Evolutionary conservation across 37 sponge, comb jelly and placozoan species (phyloP).

Genomic region (Agelas oroides): DNA sequence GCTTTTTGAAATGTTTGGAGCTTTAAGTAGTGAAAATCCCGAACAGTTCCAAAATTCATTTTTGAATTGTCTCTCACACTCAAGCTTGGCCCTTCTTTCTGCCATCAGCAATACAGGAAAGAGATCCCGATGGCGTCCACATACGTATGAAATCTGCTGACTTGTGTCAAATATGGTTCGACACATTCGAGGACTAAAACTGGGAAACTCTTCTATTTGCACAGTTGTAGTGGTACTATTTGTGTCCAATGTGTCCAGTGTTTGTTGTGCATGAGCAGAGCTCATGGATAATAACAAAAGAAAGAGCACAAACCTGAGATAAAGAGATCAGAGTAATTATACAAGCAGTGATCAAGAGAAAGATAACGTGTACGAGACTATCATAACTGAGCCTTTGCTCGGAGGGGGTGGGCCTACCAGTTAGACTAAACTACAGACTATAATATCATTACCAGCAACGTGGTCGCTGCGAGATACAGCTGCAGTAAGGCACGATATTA

Average conservation of each 20-base stretch:
- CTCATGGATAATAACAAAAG: no score
- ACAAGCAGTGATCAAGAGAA: no score
- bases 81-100: constrained; percentile 21
- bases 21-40: constrained; percentile 40
- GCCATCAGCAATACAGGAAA: constrained; percentile 39
- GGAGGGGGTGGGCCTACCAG: no score
- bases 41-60: constrained; percentile 58
- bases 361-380: no score
- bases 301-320: no score
- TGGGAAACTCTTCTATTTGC: background rate
- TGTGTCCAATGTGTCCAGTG: background rate
- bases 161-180: constrained; percentile 4
- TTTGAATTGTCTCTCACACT: constrained; percentile 43
- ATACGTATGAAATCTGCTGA: constrained; percentile 19
- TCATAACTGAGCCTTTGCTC: no score
- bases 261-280: no score
- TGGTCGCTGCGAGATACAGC: no score
- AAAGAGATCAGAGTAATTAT: no score
- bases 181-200: constrained; percentile 6
- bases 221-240: background rate
- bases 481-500: no score
- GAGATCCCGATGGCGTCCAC: constrained; percentile 15
- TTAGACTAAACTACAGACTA: no score
- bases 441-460: no score
- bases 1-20: constrained; percentile 16